Evolutionary conservation across 2,888 invertebrate species (phyloP).

Genomic region (Heteromurus nitidus): DNA sequence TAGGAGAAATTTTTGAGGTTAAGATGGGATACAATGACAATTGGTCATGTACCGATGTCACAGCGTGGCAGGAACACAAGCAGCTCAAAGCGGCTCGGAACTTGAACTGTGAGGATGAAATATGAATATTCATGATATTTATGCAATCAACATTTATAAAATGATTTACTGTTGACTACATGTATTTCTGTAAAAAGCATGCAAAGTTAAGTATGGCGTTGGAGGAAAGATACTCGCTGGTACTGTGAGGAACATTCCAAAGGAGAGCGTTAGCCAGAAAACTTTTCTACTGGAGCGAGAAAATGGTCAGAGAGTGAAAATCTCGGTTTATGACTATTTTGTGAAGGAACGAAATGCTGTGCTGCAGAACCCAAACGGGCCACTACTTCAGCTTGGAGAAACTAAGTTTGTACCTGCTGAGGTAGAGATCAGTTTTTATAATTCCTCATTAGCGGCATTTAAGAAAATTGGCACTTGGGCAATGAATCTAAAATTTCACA

Average conservation of each 20-base stretch:
- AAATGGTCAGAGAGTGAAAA: not conserved
- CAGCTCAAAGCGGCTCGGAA: not conserved
- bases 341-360: not conserved
- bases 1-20: not conserved
- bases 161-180: not conserved
- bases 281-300: not conserved
- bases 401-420: slow-evolving; percentile 53
- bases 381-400: not conserved
- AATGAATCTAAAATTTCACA: not conserved
- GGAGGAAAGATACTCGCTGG: slow-evolving; percentile 17
- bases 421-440: slow-evolving; percentile 27
- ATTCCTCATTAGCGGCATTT: not conserved
- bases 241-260: slow-evolving; percentile 8
- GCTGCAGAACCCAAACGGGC: not conserved
- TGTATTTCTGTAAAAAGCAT: not conserved
- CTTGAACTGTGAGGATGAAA: slow-evolving; percentile 8
- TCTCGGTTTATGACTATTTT: slow-evolving; percentile 11
- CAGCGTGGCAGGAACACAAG: not conserved
- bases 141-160: not conserved
- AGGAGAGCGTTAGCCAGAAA: not conserved
- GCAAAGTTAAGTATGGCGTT: not conserved
- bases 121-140: not conserved
- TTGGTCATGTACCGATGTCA: not conserved
- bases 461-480: not conserved
- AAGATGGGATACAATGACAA: not conserved